Evolutionary conservation across 2,113 vertebrate species (phyloP).

Genomic region (Cephalopterus ornatus): DNA sequence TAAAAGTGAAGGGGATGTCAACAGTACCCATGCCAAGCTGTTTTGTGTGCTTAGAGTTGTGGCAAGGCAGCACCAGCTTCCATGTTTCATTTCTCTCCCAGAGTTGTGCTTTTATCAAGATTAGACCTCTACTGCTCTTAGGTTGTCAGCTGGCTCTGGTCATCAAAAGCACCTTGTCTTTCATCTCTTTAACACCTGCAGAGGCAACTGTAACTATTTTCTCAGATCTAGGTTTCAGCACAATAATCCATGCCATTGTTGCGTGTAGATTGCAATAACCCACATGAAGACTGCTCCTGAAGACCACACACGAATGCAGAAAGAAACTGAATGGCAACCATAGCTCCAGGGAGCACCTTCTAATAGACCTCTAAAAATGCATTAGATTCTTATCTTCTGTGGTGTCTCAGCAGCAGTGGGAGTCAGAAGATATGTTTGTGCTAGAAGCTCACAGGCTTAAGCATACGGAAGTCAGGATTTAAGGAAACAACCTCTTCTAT

Average conservation of each 20-base stretch:
- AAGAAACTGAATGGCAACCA: background rate
- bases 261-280: background rate
- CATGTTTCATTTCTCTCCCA: fast-evolving
- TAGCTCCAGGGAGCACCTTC: slow-evolving; percentile 32
- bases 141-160: background rate
- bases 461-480: background rate
- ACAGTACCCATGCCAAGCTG: background rate
- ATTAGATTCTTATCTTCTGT: slow-evolving; percentile 30
- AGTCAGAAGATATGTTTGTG: background rate
- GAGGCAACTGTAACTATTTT: background rate
- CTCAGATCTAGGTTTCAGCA: background rate
- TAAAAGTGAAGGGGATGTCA: background rate
- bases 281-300: slow-evolving; percentile 25
- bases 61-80: background rate
- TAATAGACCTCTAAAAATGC: slow-evolving; percentile 36
- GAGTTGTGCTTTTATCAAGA: background rate
- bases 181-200: slow-evolving; percentile 16
- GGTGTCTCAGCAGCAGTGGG: background rate
- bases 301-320: slow-evolving; percentile 35
- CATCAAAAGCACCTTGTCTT: slow-evolving; percentile 15
- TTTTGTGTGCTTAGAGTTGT: background rate
- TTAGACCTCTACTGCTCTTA: background rate
- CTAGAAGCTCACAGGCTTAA: background rate
- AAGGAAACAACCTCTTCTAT: background rate
- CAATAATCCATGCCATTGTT: background rate